Base-by-base conservation (phyloP, 2,888 invertebrate genomes). In the Drosophila atripex region DNA sequence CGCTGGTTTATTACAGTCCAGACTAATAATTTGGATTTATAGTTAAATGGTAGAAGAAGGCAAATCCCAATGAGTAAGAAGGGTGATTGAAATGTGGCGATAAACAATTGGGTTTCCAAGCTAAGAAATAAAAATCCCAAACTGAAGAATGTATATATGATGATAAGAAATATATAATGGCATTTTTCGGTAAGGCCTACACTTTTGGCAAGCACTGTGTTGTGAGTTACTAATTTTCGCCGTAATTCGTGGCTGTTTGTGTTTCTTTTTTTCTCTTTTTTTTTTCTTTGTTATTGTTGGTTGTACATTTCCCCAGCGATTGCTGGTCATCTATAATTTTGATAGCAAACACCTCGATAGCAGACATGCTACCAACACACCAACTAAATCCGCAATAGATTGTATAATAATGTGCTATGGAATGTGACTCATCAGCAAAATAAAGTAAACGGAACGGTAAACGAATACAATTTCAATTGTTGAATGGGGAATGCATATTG, bases 341-440 rank as follows among this genome's bases (percentile, higher is more conserved):
- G 70, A 82, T 80, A 82, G 66, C 78, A 68, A 50, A 65, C 57
- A 57, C 23, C 18, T 9, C 9, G 28, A 30, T 46, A 38, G 28
- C 38, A 38, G 23, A 30, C 28, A 16, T 56, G 58, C 18, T 18
- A 18, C 18, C 18, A 18, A 1, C 53, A 53, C 41, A 35, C 28
- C 28, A 21, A 23, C 46, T 32, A 30, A 45, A 18, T 30, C 50
- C 38, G 39, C 57, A 73, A 71, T 68, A 41, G 52, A 69, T 78
- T 80, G 75, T 80, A 80, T 83, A 83, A 83, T 73, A 75, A 55
- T 51, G 57, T 18, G 39, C 61, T 28, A 54, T 38, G 28, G 32
- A 18, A 11, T 50, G 64, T 82, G 84, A 82, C 64, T 82, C 80
- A 82, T 64, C 60, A 35, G 21, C 38, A 53, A 52, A 65, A 43